These are phyloP conservation scores for Paramormyrops hopkinsi DNA, from an alignment of 2,797 vertebrate genomes.

Conservation along the genomic window DNA sequence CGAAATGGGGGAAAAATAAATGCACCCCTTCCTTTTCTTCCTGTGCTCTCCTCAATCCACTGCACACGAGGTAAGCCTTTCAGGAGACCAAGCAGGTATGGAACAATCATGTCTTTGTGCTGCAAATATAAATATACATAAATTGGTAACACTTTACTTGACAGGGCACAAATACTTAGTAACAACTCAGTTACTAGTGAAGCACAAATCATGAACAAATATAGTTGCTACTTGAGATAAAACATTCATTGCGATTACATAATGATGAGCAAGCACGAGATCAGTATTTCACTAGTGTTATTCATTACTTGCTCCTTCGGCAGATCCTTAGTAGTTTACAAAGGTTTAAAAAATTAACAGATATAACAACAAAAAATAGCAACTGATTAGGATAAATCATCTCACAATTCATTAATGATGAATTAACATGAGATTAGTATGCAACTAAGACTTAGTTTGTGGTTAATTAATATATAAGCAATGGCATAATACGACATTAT, in stretches of 20 bases:
- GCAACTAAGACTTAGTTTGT: not conserved
- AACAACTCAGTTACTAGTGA: not conserved
- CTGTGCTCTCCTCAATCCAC: constrained; percentile 93
- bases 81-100: constrained; percentile 84
- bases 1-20: not conserved
- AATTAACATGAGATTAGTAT: not conserved
- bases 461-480: not conserved
- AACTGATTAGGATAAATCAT: not conserved
- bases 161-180: not conserved
- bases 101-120: constrained; percentile 87
- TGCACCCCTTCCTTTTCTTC: constrained; percentile 79
- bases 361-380: not conserved
- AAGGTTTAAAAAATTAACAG: not conserved
- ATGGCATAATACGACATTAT: not conserved
- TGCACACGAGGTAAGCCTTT: constrained; percentile 88
- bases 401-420: not conserved
- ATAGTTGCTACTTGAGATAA: not conserved
- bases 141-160: not conserved
- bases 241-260: not conserved
- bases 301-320: not conserved
- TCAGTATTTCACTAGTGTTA: not conserved
- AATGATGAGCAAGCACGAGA: not conserved
- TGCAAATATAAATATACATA: constrained; percentile 46
- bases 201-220: not conserved
- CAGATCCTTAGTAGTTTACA: not conserved